Percentiles rank a stretch among this genome's conserved stretches.
Evolutionary conservation across 2,113 vertebrate species (phyloP).

Genomic region (Rhipidura dahli): DNA sequence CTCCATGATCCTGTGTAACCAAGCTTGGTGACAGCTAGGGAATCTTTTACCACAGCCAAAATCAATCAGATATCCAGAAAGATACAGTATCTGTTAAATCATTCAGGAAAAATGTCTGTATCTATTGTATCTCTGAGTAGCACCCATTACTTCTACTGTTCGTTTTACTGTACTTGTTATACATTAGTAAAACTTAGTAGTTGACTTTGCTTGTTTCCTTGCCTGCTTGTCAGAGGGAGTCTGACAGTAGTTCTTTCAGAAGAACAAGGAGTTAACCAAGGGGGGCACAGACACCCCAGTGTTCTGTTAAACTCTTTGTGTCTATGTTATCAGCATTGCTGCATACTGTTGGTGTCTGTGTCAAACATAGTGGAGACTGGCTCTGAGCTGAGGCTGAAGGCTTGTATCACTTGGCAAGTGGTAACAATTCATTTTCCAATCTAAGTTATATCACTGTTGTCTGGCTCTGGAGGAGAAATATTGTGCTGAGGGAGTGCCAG

Average conservation of each 20-base stretch:
- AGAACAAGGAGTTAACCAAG: neutral
- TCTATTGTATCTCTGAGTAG: neutral
- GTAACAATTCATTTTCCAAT: neutral
- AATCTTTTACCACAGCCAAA: neutral
- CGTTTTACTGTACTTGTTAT: neutral
- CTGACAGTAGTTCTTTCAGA: neutral
- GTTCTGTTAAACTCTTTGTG: neutral
- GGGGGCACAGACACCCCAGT: neutral
- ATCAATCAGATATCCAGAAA: neutral
- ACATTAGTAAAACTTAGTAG: neutral
- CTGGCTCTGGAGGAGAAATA: neutral
- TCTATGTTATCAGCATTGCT: neutral
- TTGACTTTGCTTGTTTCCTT: neutral
- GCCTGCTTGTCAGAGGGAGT: too few relatives aligned
- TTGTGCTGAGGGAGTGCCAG: neutral
- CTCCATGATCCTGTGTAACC: neutral
- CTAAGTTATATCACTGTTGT: neutral
- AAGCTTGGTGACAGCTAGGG: neutral
- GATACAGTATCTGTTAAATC: neutral
- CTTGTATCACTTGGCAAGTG: neutral
- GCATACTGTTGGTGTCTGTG: rapidly evolving
- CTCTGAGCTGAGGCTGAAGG: neutral
- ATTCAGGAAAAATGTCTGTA: neutral
- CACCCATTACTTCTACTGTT: neutral
- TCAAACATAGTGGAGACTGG: neutral